These are phyloP conservation scores for Petrocephalus sullivani DNA, from an alignment of 2,797 vertebrate genomes.

Conservation along the genomic window DNA sequence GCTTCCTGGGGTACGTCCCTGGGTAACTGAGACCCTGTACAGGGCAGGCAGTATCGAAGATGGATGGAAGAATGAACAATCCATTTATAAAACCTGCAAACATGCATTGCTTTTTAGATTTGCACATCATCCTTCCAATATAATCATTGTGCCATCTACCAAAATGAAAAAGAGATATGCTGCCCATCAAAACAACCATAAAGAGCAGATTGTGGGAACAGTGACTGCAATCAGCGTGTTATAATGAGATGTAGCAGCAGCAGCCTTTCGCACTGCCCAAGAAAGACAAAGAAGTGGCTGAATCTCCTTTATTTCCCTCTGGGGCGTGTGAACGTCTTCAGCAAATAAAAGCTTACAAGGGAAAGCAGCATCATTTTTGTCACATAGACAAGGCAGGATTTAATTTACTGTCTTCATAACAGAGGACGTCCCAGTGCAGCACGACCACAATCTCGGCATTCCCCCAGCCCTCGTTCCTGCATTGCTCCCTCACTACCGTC, in stretches of 20 bases:
- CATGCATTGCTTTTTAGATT: neutral
- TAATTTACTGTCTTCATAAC: slow-evolving; percentile 31
- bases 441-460: neutral
- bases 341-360: slow-evolving; percentile 22
- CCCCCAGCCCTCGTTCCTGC: neutral
- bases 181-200: neutral
- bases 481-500: slow-evolving; percentile 1
- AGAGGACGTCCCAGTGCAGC: slow-evolving; percentile 20
- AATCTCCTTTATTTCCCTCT: slow-evolving; percentile 15
- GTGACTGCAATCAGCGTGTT: neutral
- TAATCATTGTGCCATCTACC: neutral
- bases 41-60: neutral
- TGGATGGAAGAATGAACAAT: neutral
- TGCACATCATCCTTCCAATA: neutral
- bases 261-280: neutral
- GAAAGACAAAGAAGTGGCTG: neutral
- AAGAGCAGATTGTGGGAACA: neutral
- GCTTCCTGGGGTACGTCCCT: neutral
- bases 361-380: slow-evolving; percentile 18
- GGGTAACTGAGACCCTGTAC: neutral
- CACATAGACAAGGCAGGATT: slow-evolving; percentile 18
- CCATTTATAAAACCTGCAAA: neutral
- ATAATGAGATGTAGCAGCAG: slow-evolving; percentile 1
- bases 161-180: neutral
- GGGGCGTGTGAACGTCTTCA: slow-evolving; percentile 18